Percentiles rank a stretch among this genome's conserved stretches.
Evolutionary conservation across 2,797 vertebrate species (phyloP).

Genomic region (Cyclopterus lumpus): DNA sequence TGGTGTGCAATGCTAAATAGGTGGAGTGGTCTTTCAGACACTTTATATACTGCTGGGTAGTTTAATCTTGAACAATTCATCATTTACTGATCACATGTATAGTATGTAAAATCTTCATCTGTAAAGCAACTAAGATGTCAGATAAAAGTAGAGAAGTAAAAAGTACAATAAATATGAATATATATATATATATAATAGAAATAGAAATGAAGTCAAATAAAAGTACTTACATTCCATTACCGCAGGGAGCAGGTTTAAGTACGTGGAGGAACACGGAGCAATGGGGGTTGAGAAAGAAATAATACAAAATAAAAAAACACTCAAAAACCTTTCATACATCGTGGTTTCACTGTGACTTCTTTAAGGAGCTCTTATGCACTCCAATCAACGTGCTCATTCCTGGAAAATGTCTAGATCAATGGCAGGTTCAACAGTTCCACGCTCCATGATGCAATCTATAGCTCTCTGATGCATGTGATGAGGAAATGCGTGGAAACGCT

Average conservation of each 20-base stretch:
- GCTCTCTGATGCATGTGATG: conserved; percentile 74
- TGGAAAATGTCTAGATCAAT: conserved; percentile 46
- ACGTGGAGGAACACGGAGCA: not conserved
- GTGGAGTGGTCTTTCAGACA: not conserved
- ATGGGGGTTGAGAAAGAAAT: not conserved
- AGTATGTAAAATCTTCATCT: not conserved
- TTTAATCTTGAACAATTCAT: not conserved
- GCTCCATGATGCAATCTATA: conserved; percentile 67
- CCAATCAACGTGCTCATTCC: conserved; percentile 45
- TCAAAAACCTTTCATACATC: conserved; percentile 23
- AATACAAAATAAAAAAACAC: conserved; percentile 7
- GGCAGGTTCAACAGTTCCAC: conserved; percentile 38
- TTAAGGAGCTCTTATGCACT: conserved; percentile 14
- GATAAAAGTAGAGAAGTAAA: not conserved
- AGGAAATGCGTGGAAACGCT: conserved; percentile 51
- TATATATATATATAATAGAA: not conserved
- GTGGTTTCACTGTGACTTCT: conserved; percentile 28
- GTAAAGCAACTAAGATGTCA: not conserved
- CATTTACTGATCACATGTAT: not conserved
- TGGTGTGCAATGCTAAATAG: not conserved
- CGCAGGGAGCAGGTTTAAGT: not conserved
- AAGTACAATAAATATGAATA: not conserved
- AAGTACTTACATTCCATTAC: not conserved
- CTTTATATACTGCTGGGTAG: not conserved
- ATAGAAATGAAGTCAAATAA: not conserved